Percentiles rank a stretch among this genome's conserved stretches.
Evolutionary conservation across 2,888 invertebrate genomes (phyloP).

Genomic region (Xanthorhoe designata): DNA sequence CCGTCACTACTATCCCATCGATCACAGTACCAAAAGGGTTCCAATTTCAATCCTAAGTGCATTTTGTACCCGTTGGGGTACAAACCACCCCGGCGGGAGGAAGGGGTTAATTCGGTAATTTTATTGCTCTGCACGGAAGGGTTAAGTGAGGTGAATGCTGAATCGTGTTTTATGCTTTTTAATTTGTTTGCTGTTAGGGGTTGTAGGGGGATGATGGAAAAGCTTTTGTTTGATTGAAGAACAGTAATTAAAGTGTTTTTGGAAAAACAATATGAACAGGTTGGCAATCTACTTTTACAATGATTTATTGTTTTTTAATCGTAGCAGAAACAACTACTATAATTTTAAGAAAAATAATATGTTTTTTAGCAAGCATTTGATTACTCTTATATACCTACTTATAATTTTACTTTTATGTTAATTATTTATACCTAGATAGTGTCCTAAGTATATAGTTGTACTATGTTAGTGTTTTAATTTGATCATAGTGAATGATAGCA

Average conservation of each 20-base stretch:
- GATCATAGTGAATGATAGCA: too few species aligned
- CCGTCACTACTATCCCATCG: conserved; percentile 25
- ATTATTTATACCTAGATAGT: too few species aligned
- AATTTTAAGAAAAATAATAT: too few species aligned
- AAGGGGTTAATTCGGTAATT: conserved; percentile 75
- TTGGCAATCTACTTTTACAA: neutral
- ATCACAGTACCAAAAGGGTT: conserved; percentile 25
- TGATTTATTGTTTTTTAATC: neutral
- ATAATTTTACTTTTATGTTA: too few species aligned
- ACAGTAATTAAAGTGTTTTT: neutral
- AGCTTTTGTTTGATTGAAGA: conserved; percentile 9
- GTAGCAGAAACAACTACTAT: neutral
- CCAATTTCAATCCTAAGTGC: neutral
- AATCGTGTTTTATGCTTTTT: conserved; percentile 80
- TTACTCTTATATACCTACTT: too few species aligned
- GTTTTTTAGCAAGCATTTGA: too few species aligned
- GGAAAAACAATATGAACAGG: neutral
- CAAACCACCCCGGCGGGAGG: conserved; percentile 43
- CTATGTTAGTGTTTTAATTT: too few species aligned
- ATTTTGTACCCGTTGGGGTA: conserved; percentile 9
- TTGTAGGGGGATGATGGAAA: conserved; percentile 37
- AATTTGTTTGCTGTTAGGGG: conserved; percentile 72
- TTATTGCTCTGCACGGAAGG: conserved; percentile 68
- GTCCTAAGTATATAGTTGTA: too few species aligned
- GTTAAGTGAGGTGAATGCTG: conserved; percentile 71